phyloP scores from a whole-genome alignment of 2,797 vertebrate genomes.

The Atherinosoma microstoma region DNA sequence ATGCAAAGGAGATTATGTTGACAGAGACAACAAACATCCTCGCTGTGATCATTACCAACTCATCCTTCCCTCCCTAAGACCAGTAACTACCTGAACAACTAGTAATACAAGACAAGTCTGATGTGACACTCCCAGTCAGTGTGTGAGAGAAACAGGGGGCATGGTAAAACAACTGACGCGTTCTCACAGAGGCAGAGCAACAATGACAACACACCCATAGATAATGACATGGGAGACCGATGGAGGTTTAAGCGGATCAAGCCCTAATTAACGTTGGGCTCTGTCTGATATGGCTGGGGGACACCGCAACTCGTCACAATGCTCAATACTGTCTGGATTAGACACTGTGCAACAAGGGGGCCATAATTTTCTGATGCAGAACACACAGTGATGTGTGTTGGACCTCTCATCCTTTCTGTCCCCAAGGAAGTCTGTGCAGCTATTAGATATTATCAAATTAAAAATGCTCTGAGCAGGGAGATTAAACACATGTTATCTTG shows the following conservation, averaged over 20 bases:
- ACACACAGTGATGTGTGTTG: constrained; percentile 1
- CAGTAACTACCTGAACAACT: constrained; percentile 46
- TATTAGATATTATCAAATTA: constrained; percentile 9
- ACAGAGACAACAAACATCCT: background rate
- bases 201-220: constrained; percentile 51
- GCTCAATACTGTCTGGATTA: constrained; percentile 63
- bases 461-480: background rate
- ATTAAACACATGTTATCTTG: background rate
- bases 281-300: constrained; percentile 60
- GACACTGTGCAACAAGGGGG: constrained; percentile 10
- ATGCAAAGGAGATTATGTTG: background rate
- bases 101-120: constrained; percentile 58
- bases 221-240: constrained; percentile 71
- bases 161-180: constrained; percentile 42
- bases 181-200: constrained; percentile 39
- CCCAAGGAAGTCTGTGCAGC: background rate
- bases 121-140: constrained; percentile 21
- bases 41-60: background rate
- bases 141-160: background rate
- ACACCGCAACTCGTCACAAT: constrained; percentile 42
- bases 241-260: constrained; percentile 79
- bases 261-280: constrained; percentile 76
- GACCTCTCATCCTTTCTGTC: constrained; percentile 7
- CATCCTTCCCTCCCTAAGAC: constrained; percentile 1
- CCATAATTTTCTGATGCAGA: constrained; percentile 8